Conservation (phyloP, 2,113 vertebrate genomes). For the Chrysochloris asiatica region DNA sequence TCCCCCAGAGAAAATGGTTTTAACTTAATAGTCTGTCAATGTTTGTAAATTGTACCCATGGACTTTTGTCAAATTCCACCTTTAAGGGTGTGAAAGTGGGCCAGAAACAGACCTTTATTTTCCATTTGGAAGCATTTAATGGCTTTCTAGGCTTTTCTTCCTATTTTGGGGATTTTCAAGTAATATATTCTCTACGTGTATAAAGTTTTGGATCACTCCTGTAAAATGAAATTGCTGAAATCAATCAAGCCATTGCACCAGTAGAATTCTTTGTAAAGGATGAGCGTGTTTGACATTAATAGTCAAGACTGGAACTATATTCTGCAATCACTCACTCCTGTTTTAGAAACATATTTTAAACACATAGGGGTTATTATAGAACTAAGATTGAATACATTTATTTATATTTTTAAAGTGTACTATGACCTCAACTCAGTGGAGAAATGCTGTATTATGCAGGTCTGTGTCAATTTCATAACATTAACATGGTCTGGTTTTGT, state of each 20-base stretch:
- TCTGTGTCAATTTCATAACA: constrained; percentile 59
- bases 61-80: constrained; percentile 74
- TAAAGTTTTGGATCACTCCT: constrained; percentile 80
- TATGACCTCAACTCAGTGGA: constrained; percentile 55
- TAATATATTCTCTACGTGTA: constrained; percentile 80
- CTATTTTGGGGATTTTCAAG: constrained; percentile 71
- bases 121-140: constrained; percentile 75
- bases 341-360: constrained; percentile 75
- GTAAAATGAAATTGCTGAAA: constrained; percentile 76
- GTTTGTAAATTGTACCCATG: constrained; percentile 78
- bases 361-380: constrained; percentile 70
- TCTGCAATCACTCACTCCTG: constrained; percentile 73
- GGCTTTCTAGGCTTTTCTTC: constrained; percentile 70
- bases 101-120: constrained; percentile 75
- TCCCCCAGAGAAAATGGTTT: constrained; percentile 79
- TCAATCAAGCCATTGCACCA: constrained; percentile 73
- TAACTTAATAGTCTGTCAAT: constrained; percentile 76
- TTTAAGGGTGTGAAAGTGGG: constrained; percentile 68
- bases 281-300: constrained; percentile 70
- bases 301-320: constrained; percentile 80
- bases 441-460: constrained; percentile 67
- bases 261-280: constrained; percentile 73
- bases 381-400: constrained; percentile 71
- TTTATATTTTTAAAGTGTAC: constrained; percentile 75
- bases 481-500: constrained; percentile 73